Evolutionary conservation across 2,113 vertebrate species (phyloP).

Genomic region (Ptilonorhynchus violaceus): DNA sequence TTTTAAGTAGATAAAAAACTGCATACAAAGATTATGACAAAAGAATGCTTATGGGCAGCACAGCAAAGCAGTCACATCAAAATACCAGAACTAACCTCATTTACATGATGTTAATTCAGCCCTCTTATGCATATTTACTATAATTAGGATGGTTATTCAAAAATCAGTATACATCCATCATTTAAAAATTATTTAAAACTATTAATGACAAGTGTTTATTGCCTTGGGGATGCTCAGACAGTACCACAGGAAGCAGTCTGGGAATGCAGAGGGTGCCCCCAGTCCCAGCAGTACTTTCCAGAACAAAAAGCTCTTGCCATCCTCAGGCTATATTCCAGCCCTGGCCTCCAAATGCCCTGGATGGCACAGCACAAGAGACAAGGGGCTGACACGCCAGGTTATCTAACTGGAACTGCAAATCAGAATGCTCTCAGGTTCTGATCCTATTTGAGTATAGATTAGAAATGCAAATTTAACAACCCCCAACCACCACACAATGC

Average conservation of each 20-base stretch:
- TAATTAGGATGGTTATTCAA: neutral
- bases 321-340: neutral
- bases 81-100: neutral
- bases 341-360: neutral
- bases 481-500: neutral
- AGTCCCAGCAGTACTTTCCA: neutral
- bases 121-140: conserved; percentile 5
- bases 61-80: neutral
- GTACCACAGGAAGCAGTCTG: neutral
- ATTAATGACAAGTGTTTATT: neutral
- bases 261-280: neutral
- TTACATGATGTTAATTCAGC: neutral
- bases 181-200: neutral
- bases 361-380: neutral
- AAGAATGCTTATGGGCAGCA: neutral
- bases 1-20: neutral
- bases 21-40: neutral
- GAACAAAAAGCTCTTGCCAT: neutral
- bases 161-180: neutral
- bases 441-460: neutral
- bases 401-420: neutral
- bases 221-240: neutral
- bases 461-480: conserved; percentile 11
- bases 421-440: neutral
- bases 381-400: neutral